Conservation (phyloP, 2,888 invertebrate genomes). For the Charanyca ferruginea region DNA sequence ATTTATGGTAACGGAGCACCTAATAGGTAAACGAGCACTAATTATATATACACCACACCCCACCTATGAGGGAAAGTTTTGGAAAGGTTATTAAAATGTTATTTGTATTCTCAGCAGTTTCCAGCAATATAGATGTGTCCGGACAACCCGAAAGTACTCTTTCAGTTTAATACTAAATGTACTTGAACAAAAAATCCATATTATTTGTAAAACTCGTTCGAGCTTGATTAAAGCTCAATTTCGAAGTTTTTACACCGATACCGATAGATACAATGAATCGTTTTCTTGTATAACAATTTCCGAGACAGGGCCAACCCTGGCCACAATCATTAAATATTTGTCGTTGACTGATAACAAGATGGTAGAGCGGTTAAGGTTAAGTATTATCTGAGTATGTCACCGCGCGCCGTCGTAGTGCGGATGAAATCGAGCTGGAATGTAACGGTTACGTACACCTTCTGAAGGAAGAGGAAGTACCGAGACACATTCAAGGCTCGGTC, state of each 20-base stretch:
- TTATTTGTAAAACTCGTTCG: no score
- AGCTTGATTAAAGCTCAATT: no score
- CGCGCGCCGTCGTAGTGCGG: conserved; percentile 23
- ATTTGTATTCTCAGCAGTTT: not conserved
- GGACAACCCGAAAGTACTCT: not conserved
- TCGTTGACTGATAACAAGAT: conserved; percentile 75
- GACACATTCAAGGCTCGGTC: conserved; percentile 56
- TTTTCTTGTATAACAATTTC: not conserved
- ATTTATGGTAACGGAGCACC: conserved; percentile 25
- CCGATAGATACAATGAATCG: no score
- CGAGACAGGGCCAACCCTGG: conserved; percentile 57
- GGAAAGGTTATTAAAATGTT: not conserved
- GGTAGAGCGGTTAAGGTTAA: conserved; percentile 80
- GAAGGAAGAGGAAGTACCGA: conserved; percentile 65
- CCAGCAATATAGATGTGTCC: no score
- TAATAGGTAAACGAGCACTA: no score
- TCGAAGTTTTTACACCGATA: no score
- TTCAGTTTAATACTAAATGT: not conserved
- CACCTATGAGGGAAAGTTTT: conserved; percentile 22
- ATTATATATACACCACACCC: no score
- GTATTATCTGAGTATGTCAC: conserved; percentile 72
- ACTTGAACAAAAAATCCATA: no score
- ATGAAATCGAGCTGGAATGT: conserved; percentile 48
- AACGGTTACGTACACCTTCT: conserved; percentile 21
- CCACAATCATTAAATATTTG: conserved; percentile 65